These are phyloP conservation scores for Eupithecia centaureata DNA, from an alignment of 2,888 invertebrate genomes.

Conservation along the genomic window DNA sequence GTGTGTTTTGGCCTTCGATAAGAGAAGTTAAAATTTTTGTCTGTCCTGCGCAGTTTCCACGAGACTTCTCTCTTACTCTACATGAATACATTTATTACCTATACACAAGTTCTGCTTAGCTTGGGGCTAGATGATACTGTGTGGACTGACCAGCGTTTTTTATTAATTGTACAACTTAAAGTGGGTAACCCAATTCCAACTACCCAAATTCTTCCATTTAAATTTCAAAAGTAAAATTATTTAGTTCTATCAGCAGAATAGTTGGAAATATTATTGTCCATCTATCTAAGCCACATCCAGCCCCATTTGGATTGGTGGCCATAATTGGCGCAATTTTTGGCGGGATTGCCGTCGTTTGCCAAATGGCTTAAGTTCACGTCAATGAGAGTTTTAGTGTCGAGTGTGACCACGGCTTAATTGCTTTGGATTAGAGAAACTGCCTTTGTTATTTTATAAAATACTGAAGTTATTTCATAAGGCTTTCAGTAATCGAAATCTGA, in stretches of 20 bases:
- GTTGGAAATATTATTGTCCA: not conserved
- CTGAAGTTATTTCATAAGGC: not conserved
- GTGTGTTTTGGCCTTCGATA: too few relatives aligned
- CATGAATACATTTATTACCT: too few relatives aligned
- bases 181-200: too few relatives aligned
- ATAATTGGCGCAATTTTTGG: slow-evolving; percentile 57
- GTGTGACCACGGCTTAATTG: slow-evolving; percentile 48
- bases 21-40: too few relatives aligned
- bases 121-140: too few relatives aligned
- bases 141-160: too few relatives aligned
- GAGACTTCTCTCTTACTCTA: too few relatives aligned
- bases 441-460: slow-evolving; percentile 11
- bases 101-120: too few relatives aligned
- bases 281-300: slow-evolving; percentile 17
- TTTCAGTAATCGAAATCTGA: not conserved
- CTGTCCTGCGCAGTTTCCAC: too few relatives aligned
- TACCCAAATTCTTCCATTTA: too few relatives aligned
- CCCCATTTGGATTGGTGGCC: slow-evolving; percentile 34
- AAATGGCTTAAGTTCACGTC: slow-evolving; percentile 56
- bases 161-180: too few relatives aligned
- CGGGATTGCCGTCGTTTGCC: slow-evolving; percentile 52
- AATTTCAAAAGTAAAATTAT: not conserved
- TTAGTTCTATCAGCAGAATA: not conserved
- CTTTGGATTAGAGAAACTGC: slow-evolving; percentile 38
- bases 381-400: slow-evolving; percentile 52